Evolutionary conservation across 2,113 vertebrate genomes (phyloP).

Genomic region (Grantiella picta): DNA sequence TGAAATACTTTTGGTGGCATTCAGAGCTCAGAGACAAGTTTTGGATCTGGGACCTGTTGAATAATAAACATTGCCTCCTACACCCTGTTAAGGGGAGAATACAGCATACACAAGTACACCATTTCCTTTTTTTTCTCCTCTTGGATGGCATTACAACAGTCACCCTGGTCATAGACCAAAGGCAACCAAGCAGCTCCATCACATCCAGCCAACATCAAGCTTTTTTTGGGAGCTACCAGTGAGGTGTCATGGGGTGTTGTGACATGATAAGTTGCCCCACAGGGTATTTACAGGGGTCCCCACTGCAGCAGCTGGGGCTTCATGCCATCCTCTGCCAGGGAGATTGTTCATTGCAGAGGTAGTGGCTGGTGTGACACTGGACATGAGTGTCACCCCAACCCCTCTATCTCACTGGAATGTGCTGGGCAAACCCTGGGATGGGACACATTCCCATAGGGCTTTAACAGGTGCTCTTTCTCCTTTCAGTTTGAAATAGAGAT

Average conservation of each 20-base stretch:
- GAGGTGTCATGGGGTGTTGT: not conserved
- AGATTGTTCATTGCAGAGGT: not conserved
- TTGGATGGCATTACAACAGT: not conserved
- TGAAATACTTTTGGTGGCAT: not conserved
- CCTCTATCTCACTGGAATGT: not conserved
- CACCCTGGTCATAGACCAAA: fast-evolving
- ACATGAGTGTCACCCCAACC: fast-evolving
- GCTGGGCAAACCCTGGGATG: not conserved
- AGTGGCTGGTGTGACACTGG: not conserved
- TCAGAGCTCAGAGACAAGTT: not conserved
- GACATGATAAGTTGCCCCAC: not conserved
- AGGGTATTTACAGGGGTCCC: not conserved
- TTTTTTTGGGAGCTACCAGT: not conserved
- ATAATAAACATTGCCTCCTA: not conserved
- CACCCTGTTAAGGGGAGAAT: not conserved
- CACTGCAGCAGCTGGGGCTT: not conserved
- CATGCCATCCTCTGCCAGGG: not conserved
- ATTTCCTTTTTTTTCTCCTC: not conserved
- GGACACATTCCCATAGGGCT: not conserved
- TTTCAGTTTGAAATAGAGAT: constrained; percentile 85
- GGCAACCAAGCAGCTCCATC: not conserved
- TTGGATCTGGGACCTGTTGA: not conserved
- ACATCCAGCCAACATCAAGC: not conserved
- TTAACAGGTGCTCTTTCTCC: constrained; percentile 19
- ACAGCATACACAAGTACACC: not conserved